A percentile compares a stretch with the other conserved stretches of the same genome.
phyloP scores from a whole-genome alignment of 2,888 invertebrate species.

The Papilio elwesi region DNA sequence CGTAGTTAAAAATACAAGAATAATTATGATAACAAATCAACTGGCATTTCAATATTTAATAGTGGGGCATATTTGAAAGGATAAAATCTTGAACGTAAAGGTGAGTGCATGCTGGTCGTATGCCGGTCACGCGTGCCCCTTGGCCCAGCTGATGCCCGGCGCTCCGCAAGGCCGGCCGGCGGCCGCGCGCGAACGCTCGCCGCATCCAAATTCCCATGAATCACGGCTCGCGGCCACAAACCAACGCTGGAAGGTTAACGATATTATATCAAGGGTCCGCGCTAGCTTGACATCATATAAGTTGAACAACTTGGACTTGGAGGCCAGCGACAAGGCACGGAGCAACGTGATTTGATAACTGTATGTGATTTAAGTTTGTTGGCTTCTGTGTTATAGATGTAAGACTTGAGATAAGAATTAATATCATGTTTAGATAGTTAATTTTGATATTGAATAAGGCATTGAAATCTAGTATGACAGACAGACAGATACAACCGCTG shows the following conservation, averaged over 20 bases:
- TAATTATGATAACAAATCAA: no score
- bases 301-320: neutral
- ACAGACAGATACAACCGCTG: no score
- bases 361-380: neutral
- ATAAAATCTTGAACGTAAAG: conserved; percentile 16
- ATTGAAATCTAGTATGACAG: neutral
- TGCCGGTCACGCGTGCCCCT: conserved; percentile 52
- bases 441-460: no score
- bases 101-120: conserved; percentile 21
- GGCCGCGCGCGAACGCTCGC: conserved; percentile 62
- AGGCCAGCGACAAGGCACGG: neutral
- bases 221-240: conserved; percentile 57
- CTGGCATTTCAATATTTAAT: neutral
- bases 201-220: conserved; percentile 73
- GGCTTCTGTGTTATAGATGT: neutral
- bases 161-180: conserved; percentile 65
- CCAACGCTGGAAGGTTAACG: conserved; percentile 51
- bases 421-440: no score
- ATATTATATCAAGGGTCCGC: conserved; percentile 32
- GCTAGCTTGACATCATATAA: neutral
- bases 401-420: no score
- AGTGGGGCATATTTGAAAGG: neutral
- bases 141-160: conserved; percentile 54
- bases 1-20: no score
- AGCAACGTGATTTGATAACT: neutral